phyloP scores from a whole-genome alignment of 2,113 vertebrate species.

The Lycaon pictus region DNA sequence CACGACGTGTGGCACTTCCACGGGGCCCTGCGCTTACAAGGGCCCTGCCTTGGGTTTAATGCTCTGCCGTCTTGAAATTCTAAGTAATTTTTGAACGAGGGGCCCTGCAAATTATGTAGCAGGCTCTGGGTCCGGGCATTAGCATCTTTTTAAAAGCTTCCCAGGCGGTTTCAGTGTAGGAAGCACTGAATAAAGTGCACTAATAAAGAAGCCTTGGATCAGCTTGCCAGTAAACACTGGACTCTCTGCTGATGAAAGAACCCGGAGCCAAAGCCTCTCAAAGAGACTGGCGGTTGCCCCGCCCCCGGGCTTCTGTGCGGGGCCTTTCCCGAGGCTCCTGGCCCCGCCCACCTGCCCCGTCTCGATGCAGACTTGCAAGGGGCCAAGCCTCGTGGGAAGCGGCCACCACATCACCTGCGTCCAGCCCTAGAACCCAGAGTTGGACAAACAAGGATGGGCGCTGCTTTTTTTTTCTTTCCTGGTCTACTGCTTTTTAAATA shows the following conservation, averaged over 20 bases:
- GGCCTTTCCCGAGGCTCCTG: background rate
- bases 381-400: background rate
- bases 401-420: background rate
- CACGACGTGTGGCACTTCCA: background rate
- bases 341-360: background rate
- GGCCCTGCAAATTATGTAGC: background rate
- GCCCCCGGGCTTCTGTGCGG: background rate
- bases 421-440: background rate
- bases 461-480: background rate
- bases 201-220: constrained; percentile 38
- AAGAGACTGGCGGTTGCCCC: background rate
- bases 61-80: background rate
- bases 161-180: constrained; percentile 28
- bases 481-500: constrained; percentile 21
- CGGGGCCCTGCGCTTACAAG: background rate
- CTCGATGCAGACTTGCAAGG: background rate
- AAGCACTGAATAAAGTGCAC: background rate
- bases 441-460: background rate
- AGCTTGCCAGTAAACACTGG: constrained; percentile 20
- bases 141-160: constrained; percentile 27
- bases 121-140: background rate
- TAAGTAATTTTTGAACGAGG: constrained; percentile 1
- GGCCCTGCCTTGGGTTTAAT: background rate
- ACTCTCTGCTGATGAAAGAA: constrained; percentile 7
- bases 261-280: background rate